A percentile compares a stretch with the other conserved stretches of the same genome.
Conservation (phyloP, 2,797 vertebrate genomes). For the Macropodus opercularis region DNA sequence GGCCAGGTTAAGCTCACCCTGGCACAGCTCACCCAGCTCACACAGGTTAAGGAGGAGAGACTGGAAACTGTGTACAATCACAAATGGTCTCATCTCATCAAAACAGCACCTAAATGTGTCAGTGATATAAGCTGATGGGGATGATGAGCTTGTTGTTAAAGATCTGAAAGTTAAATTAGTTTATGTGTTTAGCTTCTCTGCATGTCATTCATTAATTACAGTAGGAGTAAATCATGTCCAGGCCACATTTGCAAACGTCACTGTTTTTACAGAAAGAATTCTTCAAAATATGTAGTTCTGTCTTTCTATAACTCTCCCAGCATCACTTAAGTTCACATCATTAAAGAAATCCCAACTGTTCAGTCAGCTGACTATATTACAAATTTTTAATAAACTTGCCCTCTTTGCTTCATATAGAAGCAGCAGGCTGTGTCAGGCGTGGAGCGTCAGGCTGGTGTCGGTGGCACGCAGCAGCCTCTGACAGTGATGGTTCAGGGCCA, state of each 20-base stretch:
- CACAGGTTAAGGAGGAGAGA: slow-evolving; percentile 84
- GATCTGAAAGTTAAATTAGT: too few species aligned
- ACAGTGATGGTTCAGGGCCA: slow-evolving; percentile 98
- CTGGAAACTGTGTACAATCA: too few species aligned
- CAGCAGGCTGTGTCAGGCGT: slow-evolving; percentile 71
- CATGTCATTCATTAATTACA: background rate
- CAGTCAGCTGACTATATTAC: background rate
- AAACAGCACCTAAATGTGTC: background rate
- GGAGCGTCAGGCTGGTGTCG: slow-evolving; percentile 68
- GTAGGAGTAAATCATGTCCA: background rate
- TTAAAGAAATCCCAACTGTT: too few species aligned
- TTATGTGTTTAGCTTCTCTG: background rate
- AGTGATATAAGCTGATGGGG: too few species aligned
- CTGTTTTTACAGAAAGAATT: too few species aligned
- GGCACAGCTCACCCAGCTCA: slow-evolving; percentile 93
- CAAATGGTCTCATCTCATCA: too few species aligned
- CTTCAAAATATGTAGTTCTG: too few species aligned
- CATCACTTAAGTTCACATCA: too few species aligned
- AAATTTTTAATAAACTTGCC: background rate
- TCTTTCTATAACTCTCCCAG: too few species aligned
- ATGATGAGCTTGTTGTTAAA: too few species aligned
- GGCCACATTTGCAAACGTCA: too few species aligned
- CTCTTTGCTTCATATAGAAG: slow-evolving; percentile 61
- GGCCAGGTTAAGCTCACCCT: slow-evolving; percentile 95
- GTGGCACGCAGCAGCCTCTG: slow-evolving; percentile 83